Conservation (phyloP, 2,888 invertebrate genomes). For the Stramonita haemastoma region DNA sequence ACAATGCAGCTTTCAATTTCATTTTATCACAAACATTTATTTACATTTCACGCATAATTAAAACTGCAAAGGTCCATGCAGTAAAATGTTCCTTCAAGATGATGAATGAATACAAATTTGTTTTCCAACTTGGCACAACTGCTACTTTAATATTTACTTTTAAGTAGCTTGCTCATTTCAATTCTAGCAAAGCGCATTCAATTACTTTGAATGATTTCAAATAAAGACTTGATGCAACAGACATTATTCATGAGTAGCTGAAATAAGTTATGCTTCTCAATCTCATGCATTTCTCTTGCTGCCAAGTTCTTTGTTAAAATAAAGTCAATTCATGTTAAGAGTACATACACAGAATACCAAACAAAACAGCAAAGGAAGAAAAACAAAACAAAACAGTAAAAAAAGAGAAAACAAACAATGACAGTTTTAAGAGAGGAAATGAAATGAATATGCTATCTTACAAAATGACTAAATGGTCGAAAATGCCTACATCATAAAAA, state of each 20-base stretch:
- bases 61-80: conserved; percentile 44
- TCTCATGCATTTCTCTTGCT: conserved; percentile 42
- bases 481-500: conserved; percentile 12
- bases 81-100: conserved; percentile 24
- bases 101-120: conserved; percentile 33
- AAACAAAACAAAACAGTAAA: not conserved
- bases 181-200: conserved; percentile 16
- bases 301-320: conserved; percentile 30
- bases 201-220: conserved; percentile 21
- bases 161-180: conserved; percentile 34
- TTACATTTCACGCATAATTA: conserved; percentile 47
- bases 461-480: not conserved
- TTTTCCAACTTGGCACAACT: conserved; percentile 25
- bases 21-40: conserved; percentile 44
- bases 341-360: not conserved
- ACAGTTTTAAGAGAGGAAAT: not conserved
- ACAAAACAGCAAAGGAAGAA: not conserved
- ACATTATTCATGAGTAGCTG: conserved; percentile 7
- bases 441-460: not conserved
- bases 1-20: not conserved
- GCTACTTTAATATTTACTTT: conserved; percentile 32
- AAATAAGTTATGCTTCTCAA: conserved; percentile 35
- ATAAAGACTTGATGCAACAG: not conserved
- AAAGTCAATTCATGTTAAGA: not conserved
- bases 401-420: not conserved